Evolutionary conservation across 2,888 invertebrate genomes (phyloP).

Genomic region (Sipha maydis): DNA sequence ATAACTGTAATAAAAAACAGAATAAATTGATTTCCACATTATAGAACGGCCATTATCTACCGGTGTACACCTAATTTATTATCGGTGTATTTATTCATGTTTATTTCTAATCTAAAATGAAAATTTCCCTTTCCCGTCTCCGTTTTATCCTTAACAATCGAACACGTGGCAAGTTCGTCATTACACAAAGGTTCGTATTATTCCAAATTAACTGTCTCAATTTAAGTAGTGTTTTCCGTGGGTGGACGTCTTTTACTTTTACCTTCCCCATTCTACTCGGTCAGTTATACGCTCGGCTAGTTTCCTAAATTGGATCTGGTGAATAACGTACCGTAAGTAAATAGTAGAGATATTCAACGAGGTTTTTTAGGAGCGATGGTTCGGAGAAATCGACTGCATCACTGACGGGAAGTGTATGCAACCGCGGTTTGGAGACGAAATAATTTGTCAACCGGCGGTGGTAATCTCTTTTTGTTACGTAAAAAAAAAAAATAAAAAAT

Average conservation of each 20-base stretch:
- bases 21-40: background rate
- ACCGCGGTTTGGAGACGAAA: background rate
- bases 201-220: background rate
- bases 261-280: background rate
- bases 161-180: background rate
- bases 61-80: background rate
- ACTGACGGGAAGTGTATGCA: background rate
- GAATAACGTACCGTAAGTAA: constrained; percentile 17
- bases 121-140: background rate
- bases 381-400: background rate
- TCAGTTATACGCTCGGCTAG: constrained; percentile 25
- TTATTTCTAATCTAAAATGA: constrained; percentile 37
- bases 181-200: constrained; percentile 20
- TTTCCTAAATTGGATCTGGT: constrained; percentile 29
- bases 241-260: background rate
- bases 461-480: background rate
- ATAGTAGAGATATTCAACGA: constrained; percentile 20
- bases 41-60: background rate
- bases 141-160: background rate
- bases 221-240: background rate
- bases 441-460: background rate
- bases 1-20: background rate
- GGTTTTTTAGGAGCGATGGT: constrained; percentile 9
- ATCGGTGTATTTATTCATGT: constrained; percentile 12
- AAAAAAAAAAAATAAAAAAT: background rate